These are phyloP conservation scores for Grus americana DNA, from an alignment of 2,113 vertebrate genomes.

Conservation along the genomic window DNA sequence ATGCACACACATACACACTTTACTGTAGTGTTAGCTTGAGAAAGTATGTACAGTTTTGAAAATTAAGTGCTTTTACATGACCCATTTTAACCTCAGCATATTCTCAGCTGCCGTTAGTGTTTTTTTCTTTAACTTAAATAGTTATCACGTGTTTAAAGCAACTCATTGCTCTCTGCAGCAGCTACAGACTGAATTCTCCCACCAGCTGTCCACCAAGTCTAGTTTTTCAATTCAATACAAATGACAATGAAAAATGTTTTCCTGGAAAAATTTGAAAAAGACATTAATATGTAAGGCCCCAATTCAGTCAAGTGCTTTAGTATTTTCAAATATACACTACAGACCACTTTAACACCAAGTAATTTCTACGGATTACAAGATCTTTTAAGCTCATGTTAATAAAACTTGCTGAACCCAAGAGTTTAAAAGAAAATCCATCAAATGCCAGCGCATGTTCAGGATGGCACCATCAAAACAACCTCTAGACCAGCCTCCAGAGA, in stretches of 20 bases:
- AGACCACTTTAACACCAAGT: neutral
- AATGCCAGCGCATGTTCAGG: neutral
- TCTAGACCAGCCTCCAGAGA: neutral
- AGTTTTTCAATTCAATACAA: neutral
- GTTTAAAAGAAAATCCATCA: neutral
- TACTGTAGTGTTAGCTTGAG: neutral
- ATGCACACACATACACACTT: neutral
- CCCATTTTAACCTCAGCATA: slow-evolving; percentile 15
- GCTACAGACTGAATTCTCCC: slow-evolving; percentile 36
- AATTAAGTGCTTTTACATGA: slow-evolving; percentile 11
- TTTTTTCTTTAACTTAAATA: slow-evolving; percentile 50
- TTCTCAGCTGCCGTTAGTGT: slow-evolving; percentile 41
- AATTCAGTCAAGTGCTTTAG: neutral
- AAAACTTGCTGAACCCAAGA: neutral
- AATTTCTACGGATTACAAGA: neutral
- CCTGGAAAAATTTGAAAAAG: neutral
- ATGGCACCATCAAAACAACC: neutral
- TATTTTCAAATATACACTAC: neutral
- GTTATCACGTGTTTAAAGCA: slow-evolving; percentile 39
- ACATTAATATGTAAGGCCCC: neutral
- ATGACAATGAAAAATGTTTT: slow-evolving; percentile 14
- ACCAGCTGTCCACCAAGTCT: slow-evolving; percentile 3
- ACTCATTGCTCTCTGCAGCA: neutral
- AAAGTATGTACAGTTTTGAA: neutral
- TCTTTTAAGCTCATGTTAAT: neutral